These are phyloP conservation scores for Merluccius polli DNA, from an alignment of 2,797 vertebrate species.

Conservation along the genomic window DNA sequence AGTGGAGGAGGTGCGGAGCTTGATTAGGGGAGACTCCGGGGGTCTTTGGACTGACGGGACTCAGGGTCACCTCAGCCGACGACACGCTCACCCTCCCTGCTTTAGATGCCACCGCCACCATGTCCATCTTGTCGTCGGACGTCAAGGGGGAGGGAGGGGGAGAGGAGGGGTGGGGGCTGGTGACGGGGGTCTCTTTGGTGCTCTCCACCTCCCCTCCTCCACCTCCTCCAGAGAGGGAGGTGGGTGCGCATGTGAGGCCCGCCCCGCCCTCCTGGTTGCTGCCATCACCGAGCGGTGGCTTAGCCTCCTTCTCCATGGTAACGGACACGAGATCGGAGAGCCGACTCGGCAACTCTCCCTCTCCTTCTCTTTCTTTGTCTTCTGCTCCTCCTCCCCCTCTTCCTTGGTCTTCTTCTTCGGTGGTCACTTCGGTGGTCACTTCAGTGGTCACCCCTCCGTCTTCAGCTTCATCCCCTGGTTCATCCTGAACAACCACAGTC, in stretches of 20 bases:
- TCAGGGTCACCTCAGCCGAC: conserved; percentile 36
- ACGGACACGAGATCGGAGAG: background rate
- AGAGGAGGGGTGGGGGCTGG: conserved; percentile 14
- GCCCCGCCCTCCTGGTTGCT: conserved; percentile 52
- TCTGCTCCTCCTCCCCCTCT: background rate
- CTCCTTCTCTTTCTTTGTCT: background rate
- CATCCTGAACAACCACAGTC: background rate
- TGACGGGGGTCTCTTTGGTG: background rate
- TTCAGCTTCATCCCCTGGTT: background rate
- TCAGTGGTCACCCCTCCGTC: background rate
- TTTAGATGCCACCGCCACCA: background rate
- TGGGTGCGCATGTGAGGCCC: conserved; percentile 69
- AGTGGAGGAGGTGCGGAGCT: conserved; percentile 21
- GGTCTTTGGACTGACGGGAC: conserved; percentile 28
- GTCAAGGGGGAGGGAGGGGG: conserved; percentile 20
- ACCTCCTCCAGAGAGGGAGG: conserved; percentile 59
- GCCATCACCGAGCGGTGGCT: background rate
- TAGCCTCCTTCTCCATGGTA: background rate
- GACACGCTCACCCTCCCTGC: conserved; percentile 34
- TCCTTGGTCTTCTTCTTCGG: background rate
- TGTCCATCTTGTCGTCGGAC: conserved; percentile 21
- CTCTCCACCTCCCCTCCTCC: conserved; percentile 52
- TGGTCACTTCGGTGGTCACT: too few species aligned
- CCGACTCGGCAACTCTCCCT: background rate
- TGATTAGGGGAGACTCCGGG: conserved; percentile 12